Base-by-base conservation (phyloP, 2,113 vertebrate species). In the Sigmodon hispidus region DNA sequence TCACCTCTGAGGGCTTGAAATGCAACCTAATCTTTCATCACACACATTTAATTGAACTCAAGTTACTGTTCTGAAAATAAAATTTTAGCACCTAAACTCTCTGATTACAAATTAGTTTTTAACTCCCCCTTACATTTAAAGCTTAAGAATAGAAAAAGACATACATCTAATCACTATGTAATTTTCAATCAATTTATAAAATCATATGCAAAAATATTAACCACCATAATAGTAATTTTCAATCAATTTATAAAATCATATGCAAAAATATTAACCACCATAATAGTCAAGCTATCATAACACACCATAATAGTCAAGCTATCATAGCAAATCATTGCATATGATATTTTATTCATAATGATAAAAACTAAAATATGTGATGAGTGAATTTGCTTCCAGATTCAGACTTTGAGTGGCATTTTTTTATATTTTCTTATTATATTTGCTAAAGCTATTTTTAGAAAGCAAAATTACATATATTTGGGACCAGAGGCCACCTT, bases 1-100 rank as follows among this genome's bases (percentile, higher is more conserved):
- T 88, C 50, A 77, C 22, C 43, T 94, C 50, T n/a, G 50, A 89
- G 31, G 73, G 93, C 70, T 89, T 84, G 73, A 94, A 91, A 81
- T 91, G 50, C 76, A 96, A 72, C 86, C 76, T 89, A 69, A 21
- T 26, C 93, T 96, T 93, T 83, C 36, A 73, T 91, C 92, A 77
- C 36, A 73, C 34, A 92, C 75, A 89, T 91, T 94, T 75, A 93
- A 94, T 76, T 86, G 61, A 92, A 89, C 40, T 93, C 72, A 89
- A 96, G 80, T 96, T 94, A 87, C 69, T 72, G 3, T 92, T 91
- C 79, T 93, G 75, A 94, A 95, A 95, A 88, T 91, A 95, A 95
- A 97, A 50, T 95, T 45, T 93, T 91, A 83, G 73, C 93, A 90
- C 87, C 86, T 91, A 73, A 97, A 94, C 24, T 93, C 87, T 94